These are phyloP conservation scores for Metellina segmentata DNA, from an alignment of 2,888 invertebrate genomes.

Conservation along the genomic window DNA sequence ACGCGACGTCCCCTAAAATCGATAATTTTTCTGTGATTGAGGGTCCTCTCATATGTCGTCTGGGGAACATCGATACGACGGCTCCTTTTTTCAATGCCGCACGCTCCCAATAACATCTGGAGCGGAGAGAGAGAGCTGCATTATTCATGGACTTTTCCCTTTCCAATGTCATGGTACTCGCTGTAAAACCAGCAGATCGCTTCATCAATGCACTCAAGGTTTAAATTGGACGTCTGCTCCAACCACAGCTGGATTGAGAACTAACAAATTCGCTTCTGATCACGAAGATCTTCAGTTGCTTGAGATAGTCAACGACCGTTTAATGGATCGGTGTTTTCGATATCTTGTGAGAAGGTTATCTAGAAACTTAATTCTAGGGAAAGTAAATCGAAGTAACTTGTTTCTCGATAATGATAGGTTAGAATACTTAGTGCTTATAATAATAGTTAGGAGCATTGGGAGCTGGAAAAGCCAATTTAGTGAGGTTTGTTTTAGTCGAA, in stretches of 20 bases:
- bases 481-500: too few species aligned
- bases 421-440: too few species aligned
- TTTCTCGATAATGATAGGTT: too few species aligned
- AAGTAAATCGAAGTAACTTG: too few species aligned
- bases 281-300: not conserved
- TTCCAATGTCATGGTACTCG: constrained; percentile 56
- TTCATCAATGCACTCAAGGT: not conserved
- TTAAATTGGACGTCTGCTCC: not conserved
- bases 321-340: too few species aligned
- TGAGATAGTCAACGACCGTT: not conserved
- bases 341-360: too few species aligned
- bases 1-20: constrained; percentile 4
- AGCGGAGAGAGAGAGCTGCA: constrained; percentile 47
- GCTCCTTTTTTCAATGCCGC: constrained; percentile 26
- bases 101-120: constrained; percentile 62
- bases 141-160: constrained; percentile 58
- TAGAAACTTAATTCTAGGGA: too few species aligned
- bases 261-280: not conserved
- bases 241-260: not conserved
- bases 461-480: too few species aligned
- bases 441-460: too few species aligned
- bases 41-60: constrained; percentile 46
- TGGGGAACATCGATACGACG: constrained; percentile 42
- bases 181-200: not conserved
- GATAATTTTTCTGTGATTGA: constrained; percentile 24